phyloP scores from a whole-genome alignment of 2,888 invertebrate genomes.

The Dicroscelio sp. region DNA sequence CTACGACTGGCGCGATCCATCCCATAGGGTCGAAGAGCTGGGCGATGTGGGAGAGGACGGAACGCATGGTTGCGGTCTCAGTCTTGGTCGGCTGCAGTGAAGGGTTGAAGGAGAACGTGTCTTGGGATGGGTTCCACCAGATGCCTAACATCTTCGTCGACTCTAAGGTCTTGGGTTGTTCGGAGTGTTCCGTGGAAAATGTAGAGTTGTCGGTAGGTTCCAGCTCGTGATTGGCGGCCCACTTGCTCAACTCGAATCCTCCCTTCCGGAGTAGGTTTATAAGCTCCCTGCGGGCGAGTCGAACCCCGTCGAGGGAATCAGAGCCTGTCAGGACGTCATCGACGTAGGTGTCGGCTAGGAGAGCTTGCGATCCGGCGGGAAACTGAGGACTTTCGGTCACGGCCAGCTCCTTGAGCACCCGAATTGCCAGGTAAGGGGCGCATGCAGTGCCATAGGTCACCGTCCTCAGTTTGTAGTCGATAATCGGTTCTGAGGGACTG shows the following conservation, averaged over 20 bases:
- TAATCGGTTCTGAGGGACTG: not conserved
- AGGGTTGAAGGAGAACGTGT: not conserved
- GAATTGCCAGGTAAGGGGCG: not conserved
- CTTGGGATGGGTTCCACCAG: not conserved
- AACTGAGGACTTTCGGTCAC: not conserved
- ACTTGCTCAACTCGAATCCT: not conserved
- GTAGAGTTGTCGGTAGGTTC: not conserved
- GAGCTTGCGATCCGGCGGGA: no score
- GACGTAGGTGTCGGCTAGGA: not conserved
- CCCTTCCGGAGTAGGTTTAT: not conserved
- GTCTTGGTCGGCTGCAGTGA: no score
- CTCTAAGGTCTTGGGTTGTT: not conserved
- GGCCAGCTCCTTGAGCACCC: conserved; percentile 10
- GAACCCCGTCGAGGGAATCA: not conserved
- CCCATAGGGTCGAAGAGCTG: conserved; percentile 1
- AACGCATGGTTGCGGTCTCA: not conserved
- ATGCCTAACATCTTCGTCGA: conserved; percentile 5
- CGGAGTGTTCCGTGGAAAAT: not conserved
- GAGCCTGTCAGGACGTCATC: not conserved
- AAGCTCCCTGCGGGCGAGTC: not conserved
- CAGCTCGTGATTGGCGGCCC: conserved; percentile 5
- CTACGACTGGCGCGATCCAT: not conserved
- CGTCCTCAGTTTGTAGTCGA: not conserved
- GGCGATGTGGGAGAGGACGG: not conserved
- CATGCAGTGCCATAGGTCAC: conserved; percentile 14